Evolutionary conservation across 2,797 vertebrate species (phyloP).

Genomic region (Bradypus variegatus): DNA sequence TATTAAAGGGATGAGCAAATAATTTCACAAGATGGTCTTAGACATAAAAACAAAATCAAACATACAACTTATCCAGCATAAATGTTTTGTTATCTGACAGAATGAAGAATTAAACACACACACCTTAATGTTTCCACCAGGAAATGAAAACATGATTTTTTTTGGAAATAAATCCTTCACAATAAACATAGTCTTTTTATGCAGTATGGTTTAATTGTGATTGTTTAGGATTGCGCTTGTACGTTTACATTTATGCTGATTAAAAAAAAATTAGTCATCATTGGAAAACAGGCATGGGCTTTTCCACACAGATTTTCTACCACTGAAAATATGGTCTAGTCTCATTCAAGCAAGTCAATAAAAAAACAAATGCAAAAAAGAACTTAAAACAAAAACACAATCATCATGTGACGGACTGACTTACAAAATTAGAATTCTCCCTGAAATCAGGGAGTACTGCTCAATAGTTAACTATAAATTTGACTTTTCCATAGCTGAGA

Average conservation of each 20-base stretch:
- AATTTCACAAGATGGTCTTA: not conserved
- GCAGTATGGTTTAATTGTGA: slow-evolving; percentile 12
- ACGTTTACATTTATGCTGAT: slow-evolving; percentile 31
- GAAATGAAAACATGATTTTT: not conserved
- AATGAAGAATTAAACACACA: slow-evolving; percentile 14
- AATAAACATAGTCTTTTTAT: not conserved
- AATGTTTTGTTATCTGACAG: not conserved
- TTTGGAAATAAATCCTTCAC: not conserved
- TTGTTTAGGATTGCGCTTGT: slow-evolving; percentile 24
- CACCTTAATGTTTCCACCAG: not conserved
- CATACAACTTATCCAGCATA: slow-evolving; percentile 2
- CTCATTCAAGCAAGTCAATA: slow-evolving; percentile 38
- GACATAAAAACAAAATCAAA: slow-evolving; percentile 41
- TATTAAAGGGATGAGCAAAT: not conserved
- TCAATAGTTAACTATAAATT: slow-evolving; percentile 4
- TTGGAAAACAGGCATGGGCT: slow-evolving; percentile 45
- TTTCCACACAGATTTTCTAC: not conserved
- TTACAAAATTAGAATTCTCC: slow-evolving; percentile 45
- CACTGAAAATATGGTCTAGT: slow-evolving; percentile 12
- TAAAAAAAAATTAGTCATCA: slow-evolving; percentile 1
- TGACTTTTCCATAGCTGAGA: slow-evolving; percentile 32
- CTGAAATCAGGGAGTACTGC: slow-evolving; percentile 19
- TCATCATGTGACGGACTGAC: not conserved
- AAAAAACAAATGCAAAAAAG: slow-evolving; percentile 33
- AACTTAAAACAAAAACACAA: slow-evolving; percentile 33